Evolutionary conservation across 2,888 invertebrate genomes (phyloP).

Genomic region (Norana najaformis): DNA sequence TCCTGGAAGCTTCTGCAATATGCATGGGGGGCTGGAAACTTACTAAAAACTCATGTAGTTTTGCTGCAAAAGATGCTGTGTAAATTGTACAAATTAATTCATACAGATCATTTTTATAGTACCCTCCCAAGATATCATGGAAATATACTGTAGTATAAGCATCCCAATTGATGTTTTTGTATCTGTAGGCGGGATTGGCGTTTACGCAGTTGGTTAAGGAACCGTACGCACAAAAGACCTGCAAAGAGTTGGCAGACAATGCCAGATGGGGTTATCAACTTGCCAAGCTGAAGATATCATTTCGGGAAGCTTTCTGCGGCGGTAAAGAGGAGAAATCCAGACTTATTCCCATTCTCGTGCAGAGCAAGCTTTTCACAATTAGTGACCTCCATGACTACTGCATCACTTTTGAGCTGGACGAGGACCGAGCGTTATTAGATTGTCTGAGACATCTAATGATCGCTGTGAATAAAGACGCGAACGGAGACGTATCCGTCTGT

Average conservation of each 20-base stretch:
- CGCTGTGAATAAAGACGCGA: neutral
- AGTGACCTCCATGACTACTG: neutral
- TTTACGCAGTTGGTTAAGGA: neutral
- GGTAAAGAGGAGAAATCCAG: neutral
- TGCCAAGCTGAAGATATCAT: conserved; percentile 27
- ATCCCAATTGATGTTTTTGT: too few species aligned
- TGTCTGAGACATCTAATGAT: neutral
- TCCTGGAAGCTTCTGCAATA: too few species aligned
- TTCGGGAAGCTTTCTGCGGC: conserved; percentile 24
- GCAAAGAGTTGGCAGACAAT: neutral
- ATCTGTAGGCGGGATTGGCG: neutral
- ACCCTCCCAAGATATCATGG: too few species aligned
- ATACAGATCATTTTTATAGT: too few species aligned
- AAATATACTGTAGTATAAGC: neutral
- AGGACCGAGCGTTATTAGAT: neutral
- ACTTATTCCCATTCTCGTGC: conserved; percentile 9
- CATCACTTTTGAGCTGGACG: neutral
- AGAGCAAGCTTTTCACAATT: neutral
- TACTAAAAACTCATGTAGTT: too few species aligned
- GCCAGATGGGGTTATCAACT: conserved; percentile 27
- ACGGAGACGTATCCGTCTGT: neutral
- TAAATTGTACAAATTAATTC: neutral
- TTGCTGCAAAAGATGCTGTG: neutral
- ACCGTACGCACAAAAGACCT: neutral
- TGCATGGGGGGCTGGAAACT: too few species aligned